Evolutionary conservation across 1,140 invertebrate species (phyloP), one percentile per base, ranked within the genome.

Genomic region (Atta colombica): DNA sequence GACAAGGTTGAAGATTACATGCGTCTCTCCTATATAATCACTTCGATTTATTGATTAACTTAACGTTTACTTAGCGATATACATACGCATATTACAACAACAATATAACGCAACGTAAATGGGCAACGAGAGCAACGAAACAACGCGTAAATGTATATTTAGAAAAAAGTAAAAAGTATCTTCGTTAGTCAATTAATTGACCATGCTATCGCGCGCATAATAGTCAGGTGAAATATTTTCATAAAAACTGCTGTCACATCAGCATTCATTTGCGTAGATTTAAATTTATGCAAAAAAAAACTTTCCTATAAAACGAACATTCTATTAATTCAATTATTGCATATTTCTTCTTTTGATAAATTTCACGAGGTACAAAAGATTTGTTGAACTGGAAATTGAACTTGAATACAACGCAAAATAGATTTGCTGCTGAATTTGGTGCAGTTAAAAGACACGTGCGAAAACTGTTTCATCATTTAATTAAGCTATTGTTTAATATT

Each of bases 1-100:
- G 77, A 75, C 51, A 88, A 90, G 60, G 61, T 77, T 75, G 51
- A 75, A 61, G 39, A 84, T 82, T 82, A 60, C 69, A 61, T 16
- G 12, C 58, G 25, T 74, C 18, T 35, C 69, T 35, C 80, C 72
- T 77, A 86, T 60, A 71, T 87, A 77, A 74, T 53, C 58, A 55
- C 21, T 68, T 45, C 21, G 28, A 66, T 49, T 63, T 51, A 72
- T 55, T 53, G 69, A 84, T 84, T 61, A 61, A 84, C 55, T 75
- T 75, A 75, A 61, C 21, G 18, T 82, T 35, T 69, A 80, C 39
- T 51, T 25, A 28, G 39, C 39, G 14, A 69, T 18, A 21, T 69
- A 16, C 74, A 51, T 65, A 28, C 60, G 21, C 74, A 51, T 65
- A 18, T 72, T 60, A 31, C 35, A 77, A 65, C 51, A 53, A 61